phyloP scores from a whole-genome alignment of 53 echinoderm and acorn worm genomes.

The Echinometra lucunter region DNA sequence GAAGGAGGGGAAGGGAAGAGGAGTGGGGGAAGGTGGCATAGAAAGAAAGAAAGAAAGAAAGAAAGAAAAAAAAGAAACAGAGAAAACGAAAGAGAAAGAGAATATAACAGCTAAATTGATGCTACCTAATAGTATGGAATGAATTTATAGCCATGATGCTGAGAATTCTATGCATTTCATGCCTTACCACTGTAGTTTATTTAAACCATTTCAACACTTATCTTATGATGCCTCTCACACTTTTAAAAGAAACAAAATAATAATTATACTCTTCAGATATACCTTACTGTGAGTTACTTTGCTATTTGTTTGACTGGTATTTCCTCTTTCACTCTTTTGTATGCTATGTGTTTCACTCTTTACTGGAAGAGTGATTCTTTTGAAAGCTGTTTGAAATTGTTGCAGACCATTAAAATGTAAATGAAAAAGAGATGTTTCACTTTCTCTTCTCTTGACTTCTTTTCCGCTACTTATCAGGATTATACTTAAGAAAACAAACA shows the following conservation, averaged over 20 bases:
- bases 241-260: too few species aligned
- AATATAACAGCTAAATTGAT: not conserved
- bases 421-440: not conserved
- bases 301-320: not conserved
- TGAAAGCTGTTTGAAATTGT: not conserved
- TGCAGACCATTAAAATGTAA: not conserved
- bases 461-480: not conserved
- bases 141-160: not conserved
- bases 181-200: not conserved
- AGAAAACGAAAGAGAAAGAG: not conserved
- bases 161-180: not conserved
- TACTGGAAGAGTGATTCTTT: too few species aligned
- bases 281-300: not conserved
- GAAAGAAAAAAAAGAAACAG: not conserved
- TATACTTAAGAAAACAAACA: not conserved
- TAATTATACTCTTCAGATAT: not conserved
- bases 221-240: too few species aligned
- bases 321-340: not conserved
- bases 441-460: conserved; percentile 1
- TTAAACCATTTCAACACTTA: too few species aligned
- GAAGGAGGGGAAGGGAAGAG: not conserved
- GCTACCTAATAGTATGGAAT: not conserved
- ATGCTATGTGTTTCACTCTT: not conserved
- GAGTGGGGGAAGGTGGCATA: not conserved
- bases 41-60: not conserved